phyloP scores from a whole-genome alignment of 2,888 invertebrate species.

The Noctua janthina region DNA sequence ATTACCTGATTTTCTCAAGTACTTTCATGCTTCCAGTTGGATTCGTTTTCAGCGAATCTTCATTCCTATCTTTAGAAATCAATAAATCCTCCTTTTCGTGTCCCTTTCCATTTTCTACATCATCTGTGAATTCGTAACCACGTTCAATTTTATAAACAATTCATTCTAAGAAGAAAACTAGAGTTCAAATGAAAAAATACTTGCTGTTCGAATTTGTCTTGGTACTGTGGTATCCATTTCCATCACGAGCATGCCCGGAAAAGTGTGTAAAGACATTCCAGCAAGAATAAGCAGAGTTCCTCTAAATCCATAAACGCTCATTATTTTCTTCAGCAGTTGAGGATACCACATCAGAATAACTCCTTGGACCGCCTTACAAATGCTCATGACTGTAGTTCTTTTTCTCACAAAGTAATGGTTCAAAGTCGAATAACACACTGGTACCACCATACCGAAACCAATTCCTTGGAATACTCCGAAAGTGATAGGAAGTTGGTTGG shows the following conservation, averaged over 20 bases:
- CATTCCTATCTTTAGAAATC: slow-evolving; percentile 52
- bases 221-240: slow-evolving; percentile 75
- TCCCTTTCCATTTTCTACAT: slow-evolving; percentile 68
- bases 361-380: slow-evolving; percentile 91
- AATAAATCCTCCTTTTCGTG: slow-evolving; percentile 77
- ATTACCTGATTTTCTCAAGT: slow-evolving; percentile 53
- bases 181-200: slow-evolving; percentile 77
- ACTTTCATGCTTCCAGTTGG: background rate
- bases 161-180: slow-evolving; percentile 27
- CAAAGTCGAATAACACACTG: slow-evolving; percentile 91
- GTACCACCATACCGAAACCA: slow-evolving; percentile 92
- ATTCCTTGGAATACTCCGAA: slow-evolving; percentile 91
- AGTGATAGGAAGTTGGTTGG: slow-evolving; percentile 89
- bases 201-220: slow-evolving; percentile 79
- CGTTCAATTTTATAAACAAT: slow-evolving; percentile 47
- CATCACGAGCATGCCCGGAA: slow-evolving; percentile 91
- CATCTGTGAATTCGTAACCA: slow-evolving; percentile 70
- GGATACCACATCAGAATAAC: slow-evolving; percentile 91
- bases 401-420: slow-evolving; percentile 91
- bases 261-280: slow-evolving; percentile 90
- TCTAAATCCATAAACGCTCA: slow-evolving; percentile 91
- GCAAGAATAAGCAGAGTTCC: slow-evolving; percentile 91
- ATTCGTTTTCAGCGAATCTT: slow-evolving; percentile 6
- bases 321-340: slow-evolving; percentile 86
- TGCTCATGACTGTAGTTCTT: slow-evolving; percentile 91